phyloP scores from a whole-genome alignment of 2,113 vertebrate genomes.

The human (Homo sapiens) region GRCh38 chr11:32587001-32587500 shows the following conservation, averaged over 20 bases:
- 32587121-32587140: constrained; percentile 96
- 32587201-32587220: neutral
- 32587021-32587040: constrained; percentile 95
- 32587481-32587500: neutral
- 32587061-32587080: constrained; percentile 96
- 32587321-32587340: neutral
- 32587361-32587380: neutral
- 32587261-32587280: neutral
- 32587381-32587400: neutral
- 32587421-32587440: neutral
- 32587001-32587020: constrained; percentile 90
- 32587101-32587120: constrained; percentile 97
- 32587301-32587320: neutral
- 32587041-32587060: constrained; percentile 97
- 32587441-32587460: neutral
- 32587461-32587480: neutral
- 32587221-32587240: neutral
- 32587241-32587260: neutral
- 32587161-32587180: neutral
- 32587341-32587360: neutral
- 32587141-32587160: constrained; percentile 89
- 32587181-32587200: neutral
- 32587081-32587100: constrained; percentile 96
- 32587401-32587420: neutral
- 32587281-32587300: constrained; percentile 20